Conservation (phyloP, 2,113 vertebrate genomes). For the Ploceus nigricollis region DNA sequence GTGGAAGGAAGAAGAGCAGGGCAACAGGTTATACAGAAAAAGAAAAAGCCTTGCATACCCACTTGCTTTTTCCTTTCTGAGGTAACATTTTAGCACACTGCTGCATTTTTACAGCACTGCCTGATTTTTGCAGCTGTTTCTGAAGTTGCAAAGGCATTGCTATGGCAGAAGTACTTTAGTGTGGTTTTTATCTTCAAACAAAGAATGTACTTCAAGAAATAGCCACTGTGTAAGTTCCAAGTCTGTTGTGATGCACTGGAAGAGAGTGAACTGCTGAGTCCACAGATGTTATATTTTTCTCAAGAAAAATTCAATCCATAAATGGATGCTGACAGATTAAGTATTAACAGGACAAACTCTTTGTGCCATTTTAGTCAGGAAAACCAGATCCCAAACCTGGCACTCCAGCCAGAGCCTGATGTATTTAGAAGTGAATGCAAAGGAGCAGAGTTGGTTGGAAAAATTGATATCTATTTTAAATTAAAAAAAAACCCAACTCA, state of each 20-base stretch:
- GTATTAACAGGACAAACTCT: neutral
- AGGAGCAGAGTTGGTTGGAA: neutral
- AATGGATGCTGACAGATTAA: neutral
- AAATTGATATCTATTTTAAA: neutral
- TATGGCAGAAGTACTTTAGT: neutral
- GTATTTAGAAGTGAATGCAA: neutral
- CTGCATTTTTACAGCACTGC: neutral
- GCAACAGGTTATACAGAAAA: neutral
- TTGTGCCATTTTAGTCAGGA: neutral
- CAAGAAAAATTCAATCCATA: neutral
- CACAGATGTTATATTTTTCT: neutral
- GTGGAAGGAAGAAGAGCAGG: neutral
- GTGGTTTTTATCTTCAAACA: neutral
- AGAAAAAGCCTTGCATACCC: neutral
- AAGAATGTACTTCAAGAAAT: neutral
- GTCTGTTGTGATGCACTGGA: neutral
- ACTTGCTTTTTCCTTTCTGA: neutral
- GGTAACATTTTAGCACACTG: neutral
- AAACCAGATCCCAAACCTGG: neutral
- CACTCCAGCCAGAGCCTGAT: neutral
- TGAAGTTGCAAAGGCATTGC: neutral
- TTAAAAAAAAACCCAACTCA: neutral
- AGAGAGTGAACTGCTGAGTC: neutral
- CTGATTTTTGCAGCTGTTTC: neutral
- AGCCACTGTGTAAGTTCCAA: neutral